Conservation (phyloP, 2,797 vertebrate species). For the Thalassophryne amazonica region DNA sequence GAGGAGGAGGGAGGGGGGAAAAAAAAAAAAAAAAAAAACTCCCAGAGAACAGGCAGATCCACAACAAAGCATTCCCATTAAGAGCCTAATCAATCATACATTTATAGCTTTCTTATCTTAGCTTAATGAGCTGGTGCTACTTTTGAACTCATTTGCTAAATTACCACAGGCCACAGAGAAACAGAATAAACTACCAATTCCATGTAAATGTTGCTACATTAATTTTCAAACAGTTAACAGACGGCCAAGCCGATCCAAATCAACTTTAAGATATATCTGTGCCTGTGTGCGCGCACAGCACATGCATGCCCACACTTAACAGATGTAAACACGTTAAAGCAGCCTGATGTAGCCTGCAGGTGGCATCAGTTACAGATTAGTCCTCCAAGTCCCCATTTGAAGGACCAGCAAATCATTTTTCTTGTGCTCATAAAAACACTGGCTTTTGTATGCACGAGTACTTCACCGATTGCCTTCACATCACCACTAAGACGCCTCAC, state of each 20-base stretch:
- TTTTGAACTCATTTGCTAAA: slow-evolving; percentile 69
- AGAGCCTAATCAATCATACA: slow-evolving; percentile 74
- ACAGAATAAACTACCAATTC: slow-evolving; percentile 49
- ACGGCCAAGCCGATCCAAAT: not conserved
- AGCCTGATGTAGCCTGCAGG: slow-evolving; percentile 61
- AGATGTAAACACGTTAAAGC: slow-evolving; percentile 53
- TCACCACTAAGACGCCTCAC: no score
- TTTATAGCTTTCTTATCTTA: slow-evolving; percentile 71
- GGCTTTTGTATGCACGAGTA: slow-evolving; percentile 1
- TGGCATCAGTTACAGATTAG: slow-evolving; percentile 63
- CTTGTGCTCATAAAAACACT: slow-evolving; percentile 21
- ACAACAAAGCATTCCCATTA: slow-evolving; percentile 68
- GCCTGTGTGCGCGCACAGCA: no score
- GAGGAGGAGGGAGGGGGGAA: no score
- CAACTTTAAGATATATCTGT: not conserved
- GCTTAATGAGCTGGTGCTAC: slow-evolving; percentile 67
- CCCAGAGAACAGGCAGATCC: slow-evolving; percentile 60
- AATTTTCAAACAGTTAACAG: slow-evolving; percentile 21
- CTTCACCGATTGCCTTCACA: slow-evolving; percentile 1
- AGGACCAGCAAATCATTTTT: slow-evolving; percentile 6
- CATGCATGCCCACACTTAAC: no score
- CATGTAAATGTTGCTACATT: slow-evolving; percentile 30
- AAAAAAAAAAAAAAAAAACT: slow-evolving; percentile 58
- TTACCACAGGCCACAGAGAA: slow-evolving; percentile 52
- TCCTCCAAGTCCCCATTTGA: slow-evolving; percentile 40